Base-by-base conservation (phyloP, 92 coral and sea anemone genomes). In the Zoanthus gigantus region DNA sequence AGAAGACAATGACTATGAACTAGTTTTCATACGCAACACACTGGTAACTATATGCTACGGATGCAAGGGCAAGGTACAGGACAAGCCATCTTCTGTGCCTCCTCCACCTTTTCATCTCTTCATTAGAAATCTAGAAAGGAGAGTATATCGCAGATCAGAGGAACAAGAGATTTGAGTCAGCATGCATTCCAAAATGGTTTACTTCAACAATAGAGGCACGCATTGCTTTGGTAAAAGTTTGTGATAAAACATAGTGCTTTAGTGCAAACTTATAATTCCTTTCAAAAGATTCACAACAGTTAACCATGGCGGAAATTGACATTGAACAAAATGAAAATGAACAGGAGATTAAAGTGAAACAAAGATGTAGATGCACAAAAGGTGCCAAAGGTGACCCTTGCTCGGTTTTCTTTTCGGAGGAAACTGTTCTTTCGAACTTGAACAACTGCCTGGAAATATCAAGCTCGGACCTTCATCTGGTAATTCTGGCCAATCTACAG, bases 371-470 rank as follows among this genome's bases (percentile, higher is more conserved):
- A 18, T 86, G 89, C 28, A 18, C 89, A 46, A 67, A 44, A 48
- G 88, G 89, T 7, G 17, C 42, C 15, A 86, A 54, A 77, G 88
- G 88, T 52, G 69, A 50, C 37, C 88, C 48, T 31, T 86, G 89
- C 65, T 86, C 89, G 3, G 32, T 48, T 18, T 18, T 42, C 10
- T 86, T 86, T 58, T 77, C 86, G 10, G 82, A 86, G 63, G 86
- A 76, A 42, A 53, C 73, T 18, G 67, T 86, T 18, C 53, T 86
- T 4, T 9, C 60, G 9, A 86, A 86, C 63, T 61, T 86, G 9
- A 42, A 86, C 89, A 86, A 86, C 74, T 86, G 88, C 88, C 30
- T 86, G 76, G 89, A 86, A 56, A 30, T 86, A 10, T 76, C 71
- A 14, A 54, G 61, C 12, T 13, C 61, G 61, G 61, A 54, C 10